A percentile compares a stretch with the other conserved stretches of the same genome.
These are phyloP conservation scores for Rhogogaster chlorosoma DNA, from an alignment of 2,888 invertebrate genomes.

Conservation along the genomic window DNA sequence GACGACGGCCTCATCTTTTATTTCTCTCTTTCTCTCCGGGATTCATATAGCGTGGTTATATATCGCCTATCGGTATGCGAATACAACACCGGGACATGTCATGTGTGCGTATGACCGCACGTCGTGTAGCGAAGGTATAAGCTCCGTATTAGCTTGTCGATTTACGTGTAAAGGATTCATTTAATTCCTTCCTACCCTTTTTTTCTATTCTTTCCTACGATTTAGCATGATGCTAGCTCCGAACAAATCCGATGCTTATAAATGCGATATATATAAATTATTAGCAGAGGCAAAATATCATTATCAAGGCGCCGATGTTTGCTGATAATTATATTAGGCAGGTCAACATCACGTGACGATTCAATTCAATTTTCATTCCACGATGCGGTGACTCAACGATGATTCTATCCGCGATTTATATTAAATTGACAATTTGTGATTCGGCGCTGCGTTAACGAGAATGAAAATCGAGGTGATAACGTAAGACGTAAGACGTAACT, in stretches of 20 bases:
- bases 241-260: not conserved
- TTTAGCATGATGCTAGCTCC: not conserved
- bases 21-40: conserved; percentile 26
- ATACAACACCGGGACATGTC: not conserved
- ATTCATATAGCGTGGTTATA: not conserved
- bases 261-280: not conserved
- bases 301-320: not conserved
- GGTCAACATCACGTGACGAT: not conserved
- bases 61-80: not conserved
- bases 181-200: not conserved
- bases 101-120: not conserved
- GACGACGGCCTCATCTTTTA: conserved; percentile 68
- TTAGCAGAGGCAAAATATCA: not conserved
- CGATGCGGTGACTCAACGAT: not conserved
- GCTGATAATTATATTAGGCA: conserved; percentile 5
- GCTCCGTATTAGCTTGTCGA: not conserved
- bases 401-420: not conserved
- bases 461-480: not conserved
- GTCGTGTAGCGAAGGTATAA: not conserved
- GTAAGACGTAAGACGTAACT: not conserved
- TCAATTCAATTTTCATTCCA: not conserved
- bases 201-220: too few relatives aligned
- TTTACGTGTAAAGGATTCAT: not conserved
- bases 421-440: not conserved
- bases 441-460: not conserved